Percentiles rank a stretch among this genome's conserved stretches.
Conservation (phyloP, 2,797 vertebrate genomes). For the Salmo trutta region DNA sequence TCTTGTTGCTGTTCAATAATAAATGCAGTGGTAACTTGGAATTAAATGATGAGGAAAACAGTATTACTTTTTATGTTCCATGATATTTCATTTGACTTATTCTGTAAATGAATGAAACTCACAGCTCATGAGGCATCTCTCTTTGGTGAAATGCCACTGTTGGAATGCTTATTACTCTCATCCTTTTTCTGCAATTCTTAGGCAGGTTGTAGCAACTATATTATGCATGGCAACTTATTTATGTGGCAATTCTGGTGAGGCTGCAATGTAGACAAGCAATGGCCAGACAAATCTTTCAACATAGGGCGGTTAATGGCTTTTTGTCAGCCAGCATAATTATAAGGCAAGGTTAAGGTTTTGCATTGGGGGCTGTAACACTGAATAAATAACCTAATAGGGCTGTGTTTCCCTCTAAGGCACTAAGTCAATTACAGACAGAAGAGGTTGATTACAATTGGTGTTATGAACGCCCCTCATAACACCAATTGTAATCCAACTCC, state of each 20-base stretch:
- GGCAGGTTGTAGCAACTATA: not conserved
- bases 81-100: no score
- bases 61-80: no score
- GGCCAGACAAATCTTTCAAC: constrained; percentile 22
- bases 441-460: constrained; percentile 36
- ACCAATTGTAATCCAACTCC: not conserved
- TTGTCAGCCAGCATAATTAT: constrained; percentile 25
- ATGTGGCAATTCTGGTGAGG: constrained; percentile 13
- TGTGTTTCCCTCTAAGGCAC: constrained; percentile 10
- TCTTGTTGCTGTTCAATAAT: no score
- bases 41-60: not conserved
- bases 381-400: constrained; percentile 23
- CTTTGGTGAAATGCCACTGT: not conserved
- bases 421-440: constrained; percentile 37
- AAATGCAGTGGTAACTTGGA: not conserved
- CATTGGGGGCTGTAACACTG: constrained; percentile 20
- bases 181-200: not conserved
- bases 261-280: constrained; percentile 26
- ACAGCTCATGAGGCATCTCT: not conserved
- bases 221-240: constrained; percentile 11
- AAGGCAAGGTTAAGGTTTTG: constrained; percentile 15
- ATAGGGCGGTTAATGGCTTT: constrained; percentile 21
- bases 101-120: not conserved
- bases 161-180: not conserved
- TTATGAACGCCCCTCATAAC: constrained; percentile 13